Base-by-base conservation (phyloP, 2,888 invertebrate species). In the Teinopalpus imperialis region DNA sequence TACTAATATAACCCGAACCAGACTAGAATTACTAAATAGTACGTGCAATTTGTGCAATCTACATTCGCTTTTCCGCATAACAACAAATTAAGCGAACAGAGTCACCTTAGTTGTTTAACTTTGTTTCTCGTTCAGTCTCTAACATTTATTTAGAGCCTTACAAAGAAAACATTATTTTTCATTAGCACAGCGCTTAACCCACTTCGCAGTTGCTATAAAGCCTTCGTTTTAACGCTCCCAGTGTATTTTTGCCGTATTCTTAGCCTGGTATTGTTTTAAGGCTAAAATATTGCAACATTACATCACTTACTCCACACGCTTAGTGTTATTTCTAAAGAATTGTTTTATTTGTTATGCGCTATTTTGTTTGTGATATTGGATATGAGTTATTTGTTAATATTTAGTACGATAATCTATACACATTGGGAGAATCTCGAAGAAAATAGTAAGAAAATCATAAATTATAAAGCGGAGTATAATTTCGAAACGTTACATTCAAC, bases 101-200 rank as follows among this genome's bases (percentile, higher is more conserved):
- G 18, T 14, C 39, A 39, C 32, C 21, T 31, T 6, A 23, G 12
- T 16, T 23, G 10, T 13, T 16, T 23, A 29, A 24, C 6, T 23
- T 7, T 29, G 35, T 40, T 39, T 29, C 16, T 13, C 37, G 37
- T 44, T 32, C 10, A 29, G 44, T 29, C 41, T 23, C 41, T 24
- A 36, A 47, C 41, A 20, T 47, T 40, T 46, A 47, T 47, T 47
- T 47, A 41, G 41, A 41, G 24, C 35, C 35, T 36, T 46, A 45
- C 46, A 36, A 37, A 43, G 46, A 41, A 44, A 47, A 44, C 49
- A 52, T 47, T 44, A 52, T 43, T 49, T 52, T 49, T 52, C 52
- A 52, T 52, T 51, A 46, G 35, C 34, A 31, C 16, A 47, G 36
- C 47, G 43, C 41, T 51, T 49, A 51, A 53, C 53, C 51, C 42